phyloP scores from a whole-genome alignment of 1,140 invertebrate genomes.

The Tetramorium parvispinum region DNA sequence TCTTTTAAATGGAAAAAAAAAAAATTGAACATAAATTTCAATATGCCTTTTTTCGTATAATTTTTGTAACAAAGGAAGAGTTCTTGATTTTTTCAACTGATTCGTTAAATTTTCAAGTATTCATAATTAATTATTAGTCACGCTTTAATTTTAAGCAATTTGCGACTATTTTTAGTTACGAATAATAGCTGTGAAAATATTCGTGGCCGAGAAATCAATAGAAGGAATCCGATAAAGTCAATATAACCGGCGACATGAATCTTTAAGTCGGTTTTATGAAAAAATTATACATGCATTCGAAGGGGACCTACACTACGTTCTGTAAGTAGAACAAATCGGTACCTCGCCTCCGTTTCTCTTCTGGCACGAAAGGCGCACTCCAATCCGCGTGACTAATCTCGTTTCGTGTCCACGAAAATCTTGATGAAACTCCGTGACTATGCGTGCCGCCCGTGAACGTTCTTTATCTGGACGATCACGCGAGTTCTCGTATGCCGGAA shows the following conservation, averaged over 20 bases:
- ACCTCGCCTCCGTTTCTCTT: neutral
- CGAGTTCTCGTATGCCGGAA: neutral
- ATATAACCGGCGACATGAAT: slow-evolving; percentile 11
- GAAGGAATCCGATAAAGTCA: slow-evolving; percentile 1
- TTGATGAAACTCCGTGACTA: slow-evolving; percentile 45
- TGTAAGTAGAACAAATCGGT: slow-evolving; percentile 65
- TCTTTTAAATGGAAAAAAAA: neutral
- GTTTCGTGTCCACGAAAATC: slow-evolving; percentile 63
- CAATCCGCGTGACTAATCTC: slow-evolving; percentile 68
- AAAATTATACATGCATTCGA: slow-evolving; percentile 29
- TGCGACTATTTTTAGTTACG: neutral
- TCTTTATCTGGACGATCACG: slow-evolving; percentile 7
- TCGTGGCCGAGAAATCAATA: neutral
- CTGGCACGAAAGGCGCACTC: slow-evolving; percentile 51
- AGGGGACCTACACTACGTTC: neutral
- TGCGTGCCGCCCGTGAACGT: neutral
- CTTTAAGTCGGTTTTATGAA: slow-evolving; percentile 39
- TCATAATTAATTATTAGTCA: neutral
- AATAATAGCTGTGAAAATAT: neutral
- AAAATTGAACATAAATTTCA: neutral
- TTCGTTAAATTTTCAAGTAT: neutral
- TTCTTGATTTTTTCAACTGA: neutral
- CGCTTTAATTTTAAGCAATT: neutral
- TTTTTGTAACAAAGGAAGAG: neutral
- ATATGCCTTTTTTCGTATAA: neutral